Evolutionary conservation across 1,140 invertebrate species (phyloP), one percentile per base, ranked within the genome.

Genomic region (Pteromalus puparum): DNA sequence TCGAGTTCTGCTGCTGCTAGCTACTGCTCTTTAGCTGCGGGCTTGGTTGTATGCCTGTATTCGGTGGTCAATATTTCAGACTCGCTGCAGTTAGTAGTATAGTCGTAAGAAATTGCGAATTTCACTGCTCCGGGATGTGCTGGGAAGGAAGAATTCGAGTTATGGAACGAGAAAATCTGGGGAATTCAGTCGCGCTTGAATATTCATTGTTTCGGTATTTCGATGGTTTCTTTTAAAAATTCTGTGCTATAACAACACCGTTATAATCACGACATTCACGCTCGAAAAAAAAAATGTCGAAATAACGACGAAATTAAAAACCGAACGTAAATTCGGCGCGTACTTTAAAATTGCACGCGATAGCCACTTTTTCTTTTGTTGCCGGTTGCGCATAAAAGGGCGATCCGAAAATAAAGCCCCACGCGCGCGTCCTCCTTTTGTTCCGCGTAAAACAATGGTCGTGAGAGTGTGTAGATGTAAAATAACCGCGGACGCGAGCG

Each of bases 401-500:
- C 26, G 76, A 73, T 79, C 77, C 13, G 28, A 74, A 68, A 80
- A 81, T 84, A 80, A 74, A 84, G 7, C 46, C n/a, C 1, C 53
- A 21, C 21, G 53, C 48, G 15, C 21, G 3, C 18, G 18, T 67
- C 21, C 38, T 78, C 46, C 77, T 75, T 84, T 84, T 84, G 38
- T 80, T 46, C 21, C 46, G 34, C 12, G 42, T 34, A 21, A 67
- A 84, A 84, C 77, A 81, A 81, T 84, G 83, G 68, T 42, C 42
- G 77, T 26, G 82, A 48, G 67, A 61, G 77, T 18, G 82, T 48
- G 67, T 73, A 77, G 53, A 84, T 84, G 82, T 79, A 79, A 84
- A 84, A 84, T 79, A 81, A 30, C 77, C 26, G 86, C 86, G 86
- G 79, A 89, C 87, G 85, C 86, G 85, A 87, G 76, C 74, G 86